Evolutionary conservation across 1,140 invertebrate species (phyloP).

Genomic region (Anadara kagoshimensis): DNA sequence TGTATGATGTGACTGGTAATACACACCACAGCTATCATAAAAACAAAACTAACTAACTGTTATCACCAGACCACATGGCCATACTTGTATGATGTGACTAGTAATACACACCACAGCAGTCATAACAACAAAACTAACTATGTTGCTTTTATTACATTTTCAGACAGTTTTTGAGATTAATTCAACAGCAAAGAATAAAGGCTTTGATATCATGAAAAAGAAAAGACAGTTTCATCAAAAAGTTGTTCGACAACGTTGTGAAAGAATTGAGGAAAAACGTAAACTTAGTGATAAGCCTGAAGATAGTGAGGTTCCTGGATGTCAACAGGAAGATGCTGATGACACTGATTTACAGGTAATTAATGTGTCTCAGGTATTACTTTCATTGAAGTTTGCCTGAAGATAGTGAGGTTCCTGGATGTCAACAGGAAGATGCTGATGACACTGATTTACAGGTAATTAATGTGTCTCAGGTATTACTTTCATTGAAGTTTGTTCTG

Average conservation of each 20-base stretch:
- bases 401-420: background rate
- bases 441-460: slow-evolving; percentile 42
- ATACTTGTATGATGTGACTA: too few relatives aligned
- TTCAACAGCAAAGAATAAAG: slow-evolving; percentile 82
- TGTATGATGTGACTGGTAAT: too few relatives aligned
- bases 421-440: slow-evolving; percentile 24
- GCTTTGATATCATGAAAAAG: slow-evolving; percentile 75
- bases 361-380: too few relatives aligned
- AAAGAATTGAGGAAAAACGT: slow-evolving; percentile 28
- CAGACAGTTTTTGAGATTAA: slow-evolving; percentile 97
- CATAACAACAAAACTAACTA: background rate
- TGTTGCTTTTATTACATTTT: slow-evolving; percentile 63
- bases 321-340: slow-evolving; percentile 24
- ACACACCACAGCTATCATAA: too few relatives aligned
- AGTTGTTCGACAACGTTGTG: slow-evolving; percentile 42
- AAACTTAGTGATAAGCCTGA: background rate
- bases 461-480: too few relatives aligned
- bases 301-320: background rate
- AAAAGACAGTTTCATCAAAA: slow-evolving; percentile 73
- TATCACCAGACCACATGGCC: too few relatives aligned
- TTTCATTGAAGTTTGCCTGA: too few relatives aligned
- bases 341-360: slow-evolving; percentile 42
- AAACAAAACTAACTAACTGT: background rate
- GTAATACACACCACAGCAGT: too few relatives aligned
- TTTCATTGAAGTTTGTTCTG: too few relatives aligned